Base-by-base conservation (phyloP, 2,797 vertebrate genomes). In the Catharus ustulatus region DNA sequence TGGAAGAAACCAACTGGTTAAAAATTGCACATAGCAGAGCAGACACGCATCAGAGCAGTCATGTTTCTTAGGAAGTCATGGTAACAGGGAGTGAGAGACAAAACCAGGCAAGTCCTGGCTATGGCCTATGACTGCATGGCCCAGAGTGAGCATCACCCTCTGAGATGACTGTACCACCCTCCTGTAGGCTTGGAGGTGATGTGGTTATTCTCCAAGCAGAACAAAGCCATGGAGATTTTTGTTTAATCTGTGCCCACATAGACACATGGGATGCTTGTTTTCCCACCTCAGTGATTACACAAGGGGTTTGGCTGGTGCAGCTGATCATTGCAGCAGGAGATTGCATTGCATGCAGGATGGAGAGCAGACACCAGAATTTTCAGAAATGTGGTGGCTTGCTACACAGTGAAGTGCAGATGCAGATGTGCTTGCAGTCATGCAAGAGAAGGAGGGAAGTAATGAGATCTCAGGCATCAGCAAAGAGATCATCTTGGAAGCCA, bases 401-500 rank as follows among this genome's bases (percentile, higher is more conserved):
- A 34, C 22, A 10, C 0, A 7, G 46, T 58, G 45, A 77, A 85
- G n/a, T 69, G n/a, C 78, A 83, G 57, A 42, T 84, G 34, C 64
- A 85, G 69, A 73, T 86, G 43, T 59, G 32, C 1, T 90, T 90
- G 78, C 52, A 89, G 71, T 67, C 23, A 12, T 72, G 29, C 45
- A 87, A 86, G 58, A 51, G 43, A 74, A 82, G 15, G 20, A 88
- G 48, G 55, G 62, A 90, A 89, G 87, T 73, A 89, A 96, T 49
- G 58, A 86, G 71, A 74, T 66, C 42, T 66, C 18, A 54, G 84
- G 48, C 75, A 93, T 93, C 57, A 88, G n/a, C 4, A 17, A 72
- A 78, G 34, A 84, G 73, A 92, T 93, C 48, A 79, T 95, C 84
- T 67, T 93, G 74, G 81, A 81, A 94, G 81, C 90, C 89, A 92